Conservation (phyloP, 2,888 invertebrate species). For the Eudasyphora cyanicolor region DNA sequence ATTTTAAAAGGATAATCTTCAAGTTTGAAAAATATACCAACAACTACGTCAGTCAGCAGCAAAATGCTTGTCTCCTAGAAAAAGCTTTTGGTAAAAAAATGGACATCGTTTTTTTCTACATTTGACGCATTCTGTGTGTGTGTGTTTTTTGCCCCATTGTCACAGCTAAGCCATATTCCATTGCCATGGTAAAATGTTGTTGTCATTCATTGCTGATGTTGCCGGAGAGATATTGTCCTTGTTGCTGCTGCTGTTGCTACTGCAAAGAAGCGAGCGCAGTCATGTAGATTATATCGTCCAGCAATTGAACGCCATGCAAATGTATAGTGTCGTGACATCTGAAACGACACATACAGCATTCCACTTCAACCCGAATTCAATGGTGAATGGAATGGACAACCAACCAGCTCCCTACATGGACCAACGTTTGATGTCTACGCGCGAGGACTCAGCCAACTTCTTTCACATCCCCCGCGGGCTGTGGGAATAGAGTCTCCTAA, state of each 20-base stretch:
- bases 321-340: conserved; percentile 75
- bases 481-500: not conserved
- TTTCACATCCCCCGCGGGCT: not conserved
- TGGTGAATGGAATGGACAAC: not conserved
- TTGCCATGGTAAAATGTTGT: not conserved
- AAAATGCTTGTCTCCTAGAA: no score
- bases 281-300: conserved; percentile 72
- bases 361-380: not conserved
- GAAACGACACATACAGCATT: conserved; percentile 53
- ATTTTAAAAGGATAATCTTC: conserved; percentile 78
- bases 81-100: conserved; percentile 16
- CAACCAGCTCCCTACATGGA: not conserved
- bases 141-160: conserved; percentile 2
- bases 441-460: conserved; percentile 6
- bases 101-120: conserved; percentile 53
- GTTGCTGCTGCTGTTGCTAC: not conserved
- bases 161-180: not conserved
- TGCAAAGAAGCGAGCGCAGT: conserved; percentile 68
- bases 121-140: conserved; percentile 50
- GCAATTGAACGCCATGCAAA: conserved; percentile 76
- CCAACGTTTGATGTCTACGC: not conserved
- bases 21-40: conserved; percentile 67
- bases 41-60: conserved; percentile 42
- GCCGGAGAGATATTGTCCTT: not conserved
- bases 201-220: conserved; percentile 1